phyloP scores from a whole-genome alignment of 2,113 vertebrate genomes.

The Puma concolor region DNA sequence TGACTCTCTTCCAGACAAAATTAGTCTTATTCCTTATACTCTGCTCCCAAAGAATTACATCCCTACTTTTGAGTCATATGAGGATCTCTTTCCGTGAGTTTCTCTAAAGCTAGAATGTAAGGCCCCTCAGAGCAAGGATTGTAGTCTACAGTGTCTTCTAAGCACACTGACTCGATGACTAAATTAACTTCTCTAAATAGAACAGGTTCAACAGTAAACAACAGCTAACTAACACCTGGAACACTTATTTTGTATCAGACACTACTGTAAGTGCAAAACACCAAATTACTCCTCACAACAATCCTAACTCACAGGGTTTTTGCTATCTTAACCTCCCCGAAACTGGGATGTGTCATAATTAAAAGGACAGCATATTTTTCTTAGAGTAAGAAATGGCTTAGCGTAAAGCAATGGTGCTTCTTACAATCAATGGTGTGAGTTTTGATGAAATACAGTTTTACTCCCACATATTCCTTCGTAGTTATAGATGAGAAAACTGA shows the following conservation, averaged over 20 bases:
- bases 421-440: not conserved
- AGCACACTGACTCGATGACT: not conserved
- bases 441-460: not conserved
- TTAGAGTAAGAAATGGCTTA: not conserved
- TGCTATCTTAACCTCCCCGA: conserved; percentile 10
- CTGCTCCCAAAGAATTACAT: not conserved
- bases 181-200: not conserved
- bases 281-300: not conserved
- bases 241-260: not conserved
- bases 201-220: not conserved
- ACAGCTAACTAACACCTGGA: not conserved
- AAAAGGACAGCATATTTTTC: not conserved
- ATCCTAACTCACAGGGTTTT: not conserved
- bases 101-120: not conserved
- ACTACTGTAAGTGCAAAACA: not conserved
- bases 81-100: not conserved
- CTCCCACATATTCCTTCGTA: not conserved
- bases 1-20: not conserved
- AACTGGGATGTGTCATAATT: not conserved
- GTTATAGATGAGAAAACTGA: conserved; percentile 60
- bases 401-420: not conserved
- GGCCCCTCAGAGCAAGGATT: not conserved
- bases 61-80: not conserved
- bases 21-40: not conserved
- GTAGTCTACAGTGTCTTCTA: not conserved